These are phyloP conservation scores for Nomada goodeniana DNA, from an alignment of 2,888 invertebrate species.

Conservation along the genomic window DNA sequence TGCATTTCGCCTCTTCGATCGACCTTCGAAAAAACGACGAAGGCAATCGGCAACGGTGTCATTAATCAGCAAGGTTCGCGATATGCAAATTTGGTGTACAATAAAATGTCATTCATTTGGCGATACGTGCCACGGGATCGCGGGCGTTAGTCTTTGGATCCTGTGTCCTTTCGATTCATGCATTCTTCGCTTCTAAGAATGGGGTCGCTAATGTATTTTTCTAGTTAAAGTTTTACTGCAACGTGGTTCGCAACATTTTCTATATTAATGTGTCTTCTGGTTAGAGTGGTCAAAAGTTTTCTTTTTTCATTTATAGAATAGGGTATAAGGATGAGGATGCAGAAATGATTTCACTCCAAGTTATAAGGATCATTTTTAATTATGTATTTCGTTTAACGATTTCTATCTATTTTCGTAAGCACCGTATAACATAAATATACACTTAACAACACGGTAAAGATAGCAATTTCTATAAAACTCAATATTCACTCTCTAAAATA, in stretches of 20 bases:
- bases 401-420: too few relatives aligned
- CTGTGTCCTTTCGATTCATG: neutral
- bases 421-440: too few relatives aligned
- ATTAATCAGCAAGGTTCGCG: conserved; percentile 28
- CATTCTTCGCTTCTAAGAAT: neutral
- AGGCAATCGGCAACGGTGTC: neutral
- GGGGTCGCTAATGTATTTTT: conserved; percentile 11
- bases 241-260: neutral
- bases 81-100: conserved; percentile 20
- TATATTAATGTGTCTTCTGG: neutral
- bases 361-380: too few relatives aligned
- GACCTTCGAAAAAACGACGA: conserved; percentile 31
- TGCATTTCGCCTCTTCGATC: conserved; percentile 17
- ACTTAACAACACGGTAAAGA: too few relatives aligned
- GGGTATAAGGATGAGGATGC: too few relatives aligned
- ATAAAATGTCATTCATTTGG: conserved; percentile 31
- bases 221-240: neutral
- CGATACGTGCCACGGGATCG: neutral
- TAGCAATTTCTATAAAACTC: too few relatives aligned
- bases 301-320: too few relatives aligned
- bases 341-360: too few relatives aligned
- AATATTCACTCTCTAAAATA: too few relatives aligned
- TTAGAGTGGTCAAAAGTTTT: neutral
- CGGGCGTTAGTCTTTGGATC: neutral
- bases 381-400: too few relatives aligned